phyloP scores from a whole-genome alignment of 2,888 invertebrate species.

The Scaptomyza polygonia region DNA sequence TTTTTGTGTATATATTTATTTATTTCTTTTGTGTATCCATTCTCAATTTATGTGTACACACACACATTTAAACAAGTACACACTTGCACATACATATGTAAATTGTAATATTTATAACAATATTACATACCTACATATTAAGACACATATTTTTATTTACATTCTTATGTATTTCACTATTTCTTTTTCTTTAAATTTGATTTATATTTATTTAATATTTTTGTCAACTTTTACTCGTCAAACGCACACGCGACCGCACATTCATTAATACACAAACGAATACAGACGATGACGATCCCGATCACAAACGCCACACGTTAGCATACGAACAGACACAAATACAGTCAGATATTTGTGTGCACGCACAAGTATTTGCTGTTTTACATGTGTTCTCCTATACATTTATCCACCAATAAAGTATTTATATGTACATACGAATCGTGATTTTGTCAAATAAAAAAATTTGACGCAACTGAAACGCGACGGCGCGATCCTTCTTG shows the following conservation, averaged over 20 bases:
- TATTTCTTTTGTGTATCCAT: neutral
- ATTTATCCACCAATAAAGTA: constrained; percentile 4
- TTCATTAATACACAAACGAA: constrained; percentile 18
- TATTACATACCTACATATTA: constrained; percentile 3
- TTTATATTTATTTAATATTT: neutral
- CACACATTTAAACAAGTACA: neutral
- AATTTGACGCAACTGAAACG: neutral
- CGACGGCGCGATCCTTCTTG: constrained; percentile 26
- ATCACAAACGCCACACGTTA: constrained; percentile 37
- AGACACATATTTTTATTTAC: neutral
- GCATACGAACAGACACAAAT: constrained; percentile 5
- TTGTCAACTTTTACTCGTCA: constrained; percentile 35
- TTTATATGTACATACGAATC: constrained; percentile 10
- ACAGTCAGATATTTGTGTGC: constrained; percentile 9
- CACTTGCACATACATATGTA: constrained; percentile 3
- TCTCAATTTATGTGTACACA: neutral
- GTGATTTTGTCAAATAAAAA: constrained; percentile 15
- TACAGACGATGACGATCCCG: constrained; percentile 47
- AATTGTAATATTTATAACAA: constrained; percentile 6
- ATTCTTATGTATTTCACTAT: neutral
- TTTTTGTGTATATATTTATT: neutral
- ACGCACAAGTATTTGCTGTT: constrained; percentile 28
- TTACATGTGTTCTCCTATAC: constrained; percentile 15
- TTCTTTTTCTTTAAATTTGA: neutral
- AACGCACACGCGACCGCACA: constrained; percentile 43